These are phyloP conservation scores for Trachurus trachurus DNA, from an alignment of 2,797 vertebrate species.

Conservation along the genomic window DNA sequence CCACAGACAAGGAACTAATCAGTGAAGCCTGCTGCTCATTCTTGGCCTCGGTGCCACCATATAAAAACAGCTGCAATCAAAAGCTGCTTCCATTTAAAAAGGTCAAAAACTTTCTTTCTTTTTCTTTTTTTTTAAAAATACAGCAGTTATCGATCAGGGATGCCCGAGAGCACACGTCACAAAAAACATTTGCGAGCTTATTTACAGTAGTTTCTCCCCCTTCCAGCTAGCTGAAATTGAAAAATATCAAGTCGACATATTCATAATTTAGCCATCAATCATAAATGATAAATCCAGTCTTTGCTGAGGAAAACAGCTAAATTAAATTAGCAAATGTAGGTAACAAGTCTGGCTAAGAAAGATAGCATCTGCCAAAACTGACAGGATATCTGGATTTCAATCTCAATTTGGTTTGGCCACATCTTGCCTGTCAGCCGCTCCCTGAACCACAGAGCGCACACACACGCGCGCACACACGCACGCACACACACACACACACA, in stretches of 20 bases:
- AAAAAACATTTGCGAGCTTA: too few species aligned
- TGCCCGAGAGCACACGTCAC: not conserved
- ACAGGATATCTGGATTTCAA: not conserved
- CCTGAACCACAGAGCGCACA: conserved; percentile 20
- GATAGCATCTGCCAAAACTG: not conserved
- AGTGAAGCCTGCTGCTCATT: conserved; percentile 32
- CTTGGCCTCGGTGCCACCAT: not conserved
- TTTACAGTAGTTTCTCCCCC: too few species aligned
- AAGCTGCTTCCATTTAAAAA: conserved; percentile 8
- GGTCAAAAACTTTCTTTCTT: conserved; percentile 9
- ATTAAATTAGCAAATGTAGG: not conserved
- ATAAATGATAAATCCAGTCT: not conserved
- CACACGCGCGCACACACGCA: not conserved
- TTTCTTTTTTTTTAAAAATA: not conserved
- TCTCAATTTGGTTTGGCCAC: not conserved
- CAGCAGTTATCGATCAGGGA: not conserved
- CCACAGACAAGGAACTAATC: conserved; percentile 16
- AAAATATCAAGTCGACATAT: too few species aligned
- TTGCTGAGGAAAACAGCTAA: not conserved
- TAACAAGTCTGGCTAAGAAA: not conserved
- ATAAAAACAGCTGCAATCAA: conserved; percentile 17
- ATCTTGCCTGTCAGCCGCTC: conserved; percentile 16
- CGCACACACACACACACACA: not conserved
- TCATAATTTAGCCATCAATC: too few species aligned
- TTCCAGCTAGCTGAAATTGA: too few species aligned